phyloP scores from a whole-genome alignment of 2,888 invertebrate species.

The Habroteleia sp. region DNA sequence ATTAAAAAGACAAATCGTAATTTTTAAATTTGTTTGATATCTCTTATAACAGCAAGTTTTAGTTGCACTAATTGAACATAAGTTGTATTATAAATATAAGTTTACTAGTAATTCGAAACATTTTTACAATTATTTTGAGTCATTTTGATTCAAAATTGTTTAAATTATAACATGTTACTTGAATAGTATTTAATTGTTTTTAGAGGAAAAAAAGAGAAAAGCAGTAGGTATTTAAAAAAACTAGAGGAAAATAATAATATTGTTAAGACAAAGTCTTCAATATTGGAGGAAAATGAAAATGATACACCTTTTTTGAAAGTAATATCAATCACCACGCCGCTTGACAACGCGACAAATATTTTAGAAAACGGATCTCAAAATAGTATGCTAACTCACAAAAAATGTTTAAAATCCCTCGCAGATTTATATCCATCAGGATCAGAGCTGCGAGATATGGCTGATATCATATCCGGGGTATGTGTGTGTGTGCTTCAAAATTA shows the following conservation, averaged over 20 bases:
- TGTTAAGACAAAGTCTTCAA: constrained; percentile 68
- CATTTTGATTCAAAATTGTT: too few relatives aligned
- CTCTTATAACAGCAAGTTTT: too few relatives aligned
- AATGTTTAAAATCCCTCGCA: constrained; percentile 74
- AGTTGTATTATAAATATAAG: too few relatives aligned
- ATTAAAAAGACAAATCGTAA: too few relatives aligned
- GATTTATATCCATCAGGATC: constrained; percentile 75
- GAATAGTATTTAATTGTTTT: not conserved
- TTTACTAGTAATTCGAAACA: too few relatives aligned
- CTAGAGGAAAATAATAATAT: constrained; percentile 59
- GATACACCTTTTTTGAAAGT: constrained; percentile 68
- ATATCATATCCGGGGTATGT: constrained; percentile 85
- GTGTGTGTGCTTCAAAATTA: constrained; percentile 66
- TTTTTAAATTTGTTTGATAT: too few relatives aligned
- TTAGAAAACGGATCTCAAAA: constrained; percentile 36
- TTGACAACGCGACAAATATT: constrained; percentile 55
- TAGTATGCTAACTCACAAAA: constrained; percentile 62
- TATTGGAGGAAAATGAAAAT: constrained; percentile 59
- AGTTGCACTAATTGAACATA: too few relatives aligned
- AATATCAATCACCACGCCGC: constrained; percentile 66
- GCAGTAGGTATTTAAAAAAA: constrained; percentile 55
- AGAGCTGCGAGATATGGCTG: constrained; percentile 86
- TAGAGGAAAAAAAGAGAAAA: constrained; percentile 53
- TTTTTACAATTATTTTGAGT: too few relatives aligned
- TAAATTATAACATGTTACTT: too few relatives aligned